Evolutionary conservation across 2,113 vertebrate species (phyloP), one percentile per base, ranked within the genome.

Genomic region (Corvus cornix): DNA sequence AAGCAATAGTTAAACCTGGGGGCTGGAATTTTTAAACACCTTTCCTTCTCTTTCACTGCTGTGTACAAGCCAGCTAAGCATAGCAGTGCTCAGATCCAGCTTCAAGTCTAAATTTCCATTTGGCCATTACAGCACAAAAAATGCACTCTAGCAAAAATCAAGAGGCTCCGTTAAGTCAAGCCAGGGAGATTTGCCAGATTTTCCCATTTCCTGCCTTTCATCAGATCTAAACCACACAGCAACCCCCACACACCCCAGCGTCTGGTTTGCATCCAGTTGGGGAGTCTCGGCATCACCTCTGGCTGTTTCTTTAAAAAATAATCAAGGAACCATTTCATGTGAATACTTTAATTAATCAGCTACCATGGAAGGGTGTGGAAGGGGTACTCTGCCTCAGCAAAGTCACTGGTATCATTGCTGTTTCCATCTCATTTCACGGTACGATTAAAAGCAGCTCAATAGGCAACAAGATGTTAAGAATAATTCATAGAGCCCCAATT

Each of bases 261-360:
- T 98, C 98, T 98, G 98, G 96, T 98, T 97, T 98, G 95, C 75
- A 70, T 98, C 97, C 97, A 96, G 81, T 89, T 87, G 7, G 85
- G 90, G 76, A 89, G 69, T 13, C 93, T 96, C 73, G 6, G 91
- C 89, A 80, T 78, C 43, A 80, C 97, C 80, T 88, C 55, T 39
- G 95, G 95, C 94, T 95, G 87, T 95, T 96, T 93, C 94, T 93
- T 96, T 96, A 87, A 94, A 97, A 97, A 97, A 97, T 53, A 96
- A 86, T 75, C 88, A 79, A 69, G 88, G 84, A 44, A 85, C 94
- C 89, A 84, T 95, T 97, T 95, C 93, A 96, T 18, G 77, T 81
- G 78, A 97, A 96, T 96, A 94, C 95, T 96, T 97, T 98, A 98
- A 96, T 96, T 96, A 97, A 98, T 98, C 96, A 95, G 96, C 96